A percentile compares a stretch with the other conserved stretches of the same genome.
Evolutionary conservation across 2,888 invertebrate species (phyloP).

Genomic region (Apamea monoglypha): DNA sequence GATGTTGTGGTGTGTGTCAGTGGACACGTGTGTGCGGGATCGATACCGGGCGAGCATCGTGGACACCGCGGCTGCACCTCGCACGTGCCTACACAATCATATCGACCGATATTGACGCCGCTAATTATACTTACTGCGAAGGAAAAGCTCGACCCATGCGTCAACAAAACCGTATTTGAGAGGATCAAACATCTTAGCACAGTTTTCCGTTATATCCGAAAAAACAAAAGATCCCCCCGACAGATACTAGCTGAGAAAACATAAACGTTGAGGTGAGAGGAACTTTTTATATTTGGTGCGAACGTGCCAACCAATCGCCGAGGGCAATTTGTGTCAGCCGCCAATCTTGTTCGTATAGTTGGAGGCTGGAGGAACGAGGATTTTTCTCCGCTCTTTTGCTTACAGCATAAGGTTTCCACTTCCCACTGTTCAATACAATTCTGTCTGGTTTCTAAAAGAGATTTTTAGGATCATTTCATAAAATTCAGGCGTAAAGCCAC

Average conservation of each 20-base stretch:
- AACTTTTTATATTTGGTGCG: slow-evolving; percentile 70
- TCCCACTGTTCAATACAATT: slow-evolving; percentile 60
- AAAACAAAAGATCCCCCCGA: slow-evolving; percentile 38
- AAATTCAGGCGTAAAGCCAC: neutral
- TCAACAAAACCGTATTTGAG: neutral
- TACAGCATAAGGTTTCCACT: slow-evolving; percentile 61
- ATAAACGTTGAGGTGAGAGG: slow-evolving; percentile 56
- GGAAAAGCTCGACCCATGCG: neutral
- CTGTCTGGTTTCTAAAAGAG: slow-evolving; percentile 3
- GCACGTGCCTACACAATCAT: slow-evolving; percentile 22
- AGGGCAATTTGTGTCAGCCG: slow-evolving; percentile 71
- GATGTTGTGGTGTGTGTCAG: slow-evolving; percentile 21
- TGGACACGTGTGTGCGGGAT: slow-evolving; percentile 56
- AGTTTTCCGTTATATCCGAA: slow-evolving; percentile 22
- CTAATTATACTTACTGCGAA: slow-evolving; percentile 24
- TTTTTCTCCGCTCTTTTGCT: slow-evolving; percentile 55
- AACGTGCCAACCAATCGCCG: slow-evolving; percentile 72
- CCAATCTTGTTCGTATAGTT: slow-evolving; percentile 60
- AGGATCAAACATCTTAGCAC: slow-evolving; percentile 26
- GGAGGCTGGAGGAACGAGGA: slow-evolving; percentile 53
- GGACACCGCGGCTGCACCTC: slow-evolving; percentile 41
- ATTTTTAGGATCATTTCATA: slow-evolving; percentile 3
- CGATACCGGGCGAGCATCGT: slow-evolving; percentile 52
- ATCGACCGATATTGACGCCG: slow-evolving; percentile 21
- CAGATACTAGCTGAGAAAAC: slow-evolving; percentile 44